phyloP scores from a whole-genome alignment of 2,113 vertebrate genomes.

The Ivindomyrus marchei region DNA sequence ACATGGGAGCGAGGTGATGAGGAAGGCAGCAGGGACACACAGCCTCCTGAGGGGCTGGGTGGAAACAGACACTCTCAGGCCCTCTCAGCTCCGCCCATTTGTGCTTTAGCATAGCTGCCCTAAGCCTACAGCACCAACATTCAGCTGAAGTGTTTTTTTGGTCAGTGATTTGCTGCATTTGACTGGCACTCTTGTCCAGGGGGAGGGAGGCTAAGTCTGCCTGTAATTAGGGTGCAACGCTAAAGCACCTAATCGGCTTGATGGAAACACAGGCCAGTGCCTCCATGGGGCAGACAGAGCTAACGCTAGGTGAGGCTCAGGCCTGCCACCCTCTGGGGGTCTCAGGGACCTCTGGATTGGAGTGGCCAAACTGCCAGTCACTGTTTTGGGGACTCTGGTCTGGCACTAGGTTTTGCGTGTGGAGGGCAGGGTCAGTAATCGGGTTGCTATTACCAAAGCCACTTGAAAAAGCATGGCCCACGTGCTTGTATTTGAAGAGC shows the following conservation, averaged over 20 bases:
- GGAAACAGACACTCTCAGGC: background rate
- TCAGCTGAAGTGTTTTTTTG: background rate
- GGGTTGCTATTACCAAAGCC: background rate
- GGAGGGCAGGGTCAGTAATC: background rate
- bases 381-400: background rate
- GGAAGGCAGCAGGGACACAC: background rate
- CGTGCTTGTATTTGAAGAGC: too few relatives aligned
- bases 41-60: background rate
- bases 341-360: background rate
- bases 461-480: background rate
- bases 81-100: background rate
- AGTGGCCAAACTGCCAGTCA: background rate
- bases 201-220: slow-evolving; percentile 34
- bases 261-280: slow-evolving; percentile 51
- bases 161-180: slow-evolving; percentile 10
- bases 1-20: background rate
- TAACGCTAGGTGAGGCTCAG: slow-evolving; percentile 19
- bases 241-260: slow-evolving; percentile 55
- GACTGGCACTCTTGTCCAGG: slow-evolving; percentile 23
- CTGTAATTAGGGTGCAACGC: slow-evolving; percentile 51
- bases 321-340: background rate
- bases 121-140: background rate
- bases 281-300: slow-evolving; percentile 31
- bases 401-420: background rate
- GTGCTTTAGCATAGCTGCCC: background rate